Conservation (phyloP, 30 jellyfish, hydroid and myxozoan species). For the Chrysaora quinquecirrha region DNA sequence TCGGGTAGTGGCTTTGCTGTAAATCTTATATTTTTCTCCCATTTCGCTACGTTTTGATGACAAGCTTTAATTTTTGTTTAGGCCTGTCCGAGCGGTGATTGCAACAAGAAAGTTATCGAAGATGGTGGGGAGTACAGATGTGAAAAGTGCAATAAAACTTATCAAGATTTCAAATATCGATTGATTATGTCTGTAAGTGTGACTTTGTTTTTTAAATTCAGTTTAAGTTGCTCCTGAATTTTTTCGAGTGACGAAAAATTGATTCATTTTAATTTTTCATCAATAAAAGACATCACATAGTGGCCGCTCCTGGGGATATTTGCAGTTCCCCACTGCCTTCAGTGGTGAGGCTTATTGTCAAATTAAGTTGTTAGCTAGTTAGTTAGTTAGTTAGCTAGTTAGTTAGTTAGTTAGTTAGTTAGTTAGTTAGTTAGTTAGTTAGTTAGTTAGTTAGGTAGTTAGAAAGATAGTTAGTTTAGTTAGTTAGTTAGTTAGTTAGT, state of each 20-base stretch:
- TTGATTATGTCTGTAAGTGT: slow-evolving; percentile 80
- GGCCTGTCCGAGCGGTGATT: slow-evolving; percentile 99
- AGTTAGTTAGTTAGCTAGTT: no score
- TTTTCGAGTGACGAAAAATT: neutral
- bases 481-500: no score
- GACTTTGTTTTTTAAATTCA: neutral
- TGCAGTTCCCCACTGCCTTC: neutral
- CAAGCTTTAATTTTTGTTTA: slow-evolving; percentile 28
- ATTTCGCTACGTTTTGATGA: no score
- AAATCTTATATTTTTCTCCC: no score
- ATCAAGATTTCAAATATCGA: slow-evolving; percentile 89
- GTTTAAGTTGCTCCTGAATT: neutral
- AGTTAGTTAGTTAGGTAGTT: no score
- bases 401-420: no score
- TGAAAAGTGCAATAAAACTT: slow-evolving; percentile 94
- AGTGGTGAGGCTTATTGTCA: neutral
- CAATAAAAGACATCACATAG: neutral
- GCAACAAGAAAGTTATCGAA: slow-evolving; percentile 98
- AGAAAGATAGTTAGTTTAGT: no score
- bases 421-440: no score
- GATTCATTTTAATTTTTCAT: neutral
- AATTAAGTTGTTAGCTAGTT: no score
- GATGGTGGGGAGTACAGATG: slow-evolving; percentile 94
- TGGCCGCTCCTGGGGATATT: neutral
- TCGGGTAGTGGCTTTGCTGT: no score